These are phyloP conservation scores for Contarinia nasturtii DNA, from an alignment of 1,140 invertebrate species.

Conservation along the genomic window DNA sequence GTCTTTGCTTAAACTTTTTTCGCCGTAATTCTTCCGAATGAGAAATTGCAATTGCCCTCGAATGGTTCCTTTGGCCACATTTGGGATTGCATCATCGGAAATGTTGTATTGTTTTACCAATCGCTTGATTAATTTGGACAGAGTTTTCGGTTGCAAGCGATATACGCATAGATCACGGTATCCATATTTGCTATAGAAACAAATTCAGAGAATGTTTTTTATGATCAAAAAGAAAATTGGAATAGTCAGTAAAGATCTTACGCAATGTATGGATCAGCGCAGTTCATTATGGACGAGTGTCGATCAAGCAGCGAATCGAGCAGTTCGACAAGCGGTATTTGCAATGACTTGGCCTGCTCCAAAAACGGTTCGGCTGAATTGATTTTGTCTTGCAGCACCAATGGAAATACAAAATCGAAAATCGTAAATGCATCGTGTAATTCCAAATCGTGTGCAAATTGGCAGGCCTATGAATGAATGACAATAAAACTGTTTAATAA, in stretches of 20 bases:
- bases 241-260: too few species aligned
- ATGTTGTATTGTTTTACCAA: conserved; percentile 37
- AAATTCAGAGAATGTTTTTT: not conserved
- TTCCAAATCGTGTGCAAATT: conserved; percentile 29
- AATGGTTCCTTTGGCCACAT: conserved; percentile 35
- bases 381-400: conserved; percentile 50
- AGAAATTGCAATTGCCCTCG: conserved; percentile 41
- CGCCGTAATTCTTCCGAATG: conserved; percentile 34
- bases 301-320: conserved; percentile 36
- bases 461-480: conserved; percentile 29
- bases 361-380: conserved; percentile 43
- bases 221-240: too few species aligned
- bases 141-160: conserved; percentile 29
- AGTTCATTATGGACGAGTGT: not conserved
- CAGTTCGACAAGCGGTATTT: conserved; percentile 33
- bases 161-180: conserved; percentile 33
- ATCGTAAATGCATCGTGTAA: conserved; percentile 36
- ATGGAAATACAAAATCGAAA: conserved; percentile 41
- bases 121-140: conserved; percentile 36
- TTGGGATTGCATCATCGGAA: conserved; percentile 31
- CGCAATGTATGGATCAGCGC: too few species aligned
- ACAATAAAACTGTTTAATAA: conserved; percentile 1
- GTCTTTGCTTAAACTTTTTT: conserved; percentile 28
- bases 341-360: conserved; percentile 28
- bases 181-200: conserved; percentile 20